Evolutionary conservation across 2,113 vertebrate species (phyloP), one percentile per base, ranked within the genome.

Genomic region (Empidonax traillii): DNA sequence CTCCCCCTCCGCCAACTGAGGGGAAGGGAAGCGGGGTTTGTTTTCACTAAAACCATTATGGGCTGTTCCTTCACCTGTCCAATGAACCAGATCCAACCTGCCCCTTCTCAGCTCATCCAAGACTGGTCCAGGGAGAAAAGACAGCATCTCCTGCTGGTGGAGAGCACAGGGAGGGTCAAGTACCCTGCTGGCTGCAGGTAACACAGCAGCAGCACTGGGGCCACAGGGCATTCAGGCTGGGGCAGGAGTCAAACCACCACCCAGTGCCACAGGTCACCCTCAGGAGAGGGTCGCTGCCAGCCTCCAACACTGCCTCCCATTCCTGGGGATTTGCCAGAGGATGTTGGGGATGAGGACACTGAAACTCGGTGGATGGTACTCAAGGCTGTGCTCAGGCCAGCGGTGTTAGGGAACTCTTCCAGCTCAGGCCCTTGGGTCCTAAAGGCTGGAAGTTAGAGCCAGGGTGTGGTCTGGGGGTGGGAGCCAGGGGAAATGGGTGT

Each of bases 1-100:
- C 62, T 66, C 17, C 62, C 14, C 8, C 8, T 86, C 47, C 49
- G 12, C 25, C 39, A 52, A 10, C 56, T 61, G 28, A 33, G 52
- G 62, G 77, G 28, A 82, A 75, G 33, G 68, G 61, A 41, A 71
- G 14, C 0, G 1, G 44, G 35, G 14, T 63, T 93, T 21, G 15
- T 72, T 79, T 85, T 75, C 16, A 22, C 31, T 79, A 12, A 81
- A 46, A 28, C 31, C 10, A 18, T 72, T 69, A 24, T 2, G 5
- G 46, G 28, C 55, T 85, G 58, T 53, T 95, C 75, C 79, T 95
- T 87, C 30, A 73, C 46, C 53, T 82, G 30, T 82, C 18, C 71
- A 58, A 2, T 10, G 23, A 87, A 67, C 28, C 62, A 85, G 33
- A 82, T 35, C 37, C 81, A 78, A 41, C 4, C 5, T 90, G 53